Evolutionary conservation across 2,797 vertebrate species (phyloP), one percentile per base, ranked within the genome.

Genomic region (Pelobates cultripes): DNA sequence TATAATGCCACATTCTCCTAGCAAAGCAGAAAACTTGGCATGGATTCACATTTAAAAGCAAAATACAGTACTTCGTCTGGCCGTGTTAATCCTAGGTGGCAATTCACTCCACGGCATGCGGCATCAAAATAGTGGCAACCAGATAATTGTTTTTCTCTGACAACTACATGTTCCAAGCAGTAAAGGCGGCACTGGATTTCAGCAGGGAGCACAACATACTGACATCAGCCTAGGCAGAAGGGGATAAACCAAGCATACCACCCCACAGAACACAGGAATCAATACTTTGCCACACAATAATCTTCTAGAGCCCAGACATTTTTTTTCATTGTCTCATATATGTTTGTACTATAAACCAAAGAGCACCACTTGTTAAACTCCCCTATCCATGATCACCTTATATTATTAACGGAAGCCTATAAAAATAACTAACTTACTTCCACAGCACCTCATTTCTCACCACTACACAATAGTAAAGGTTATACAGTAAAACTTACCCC

Each of bases 11-110:
- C 0, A 43, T 13, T 78, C 0, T 0, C 73, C 53, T 14, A 75
- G 78, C 80, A 80, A 75, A 79, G 77, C 81, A 76, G 76, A 70
- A 84, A 2, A 84, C 84, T 53, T 89, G 88, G 83, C 13, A n/a
- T 12, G 61, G 70, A 85, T 0, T 0, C 81, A 76, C 68, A 47
- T 75, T 66, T 80, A 71, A 82, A 86, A 83, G 73, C 47, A 43
- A 86, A 41, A 81, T 60, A 76, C 61, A 66, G 61, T 67, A 15
- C 67, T 76, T 85, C 86, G 79, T 78, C 86, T 86, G 90, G 88
- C 85, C 85, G 85, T 84, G 86, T 85, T 87, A 87, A 88, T 86
- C 84, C 86, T 85, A 85, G 77, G 83, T 86, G 86, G 86, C 88
- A 88, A 79, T 85, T 80, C 80, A 43, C 85, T 88, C 75, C 75